Percentiles rank a stretch among this genome's conserved stretches.
Conservation (phyloP, 2,888 invertebrate species). For the Nemoura dubitans region DNA sequence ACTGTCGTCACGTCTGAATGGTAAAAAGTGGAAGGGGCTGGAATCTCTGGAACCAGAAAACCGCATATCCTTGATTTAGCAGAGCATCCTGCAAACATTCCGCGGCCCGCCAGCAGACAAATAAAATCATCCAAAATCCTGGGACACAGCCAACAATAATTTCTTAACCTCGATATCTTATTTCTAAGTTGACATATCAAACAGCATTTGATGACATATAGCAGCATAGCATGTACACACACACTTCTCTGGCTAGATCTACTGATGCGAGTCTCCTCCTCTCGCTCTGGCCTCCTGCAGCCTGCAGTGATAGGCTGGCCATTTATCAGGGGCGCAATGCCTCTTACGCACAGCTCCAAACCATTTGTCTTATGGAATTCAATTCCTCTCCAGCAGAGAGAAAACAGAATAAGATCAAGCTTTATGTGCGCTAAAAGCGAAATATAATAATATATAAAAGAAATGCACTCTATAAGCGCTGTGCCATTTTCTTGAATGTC, state of each 20-base stretch:
- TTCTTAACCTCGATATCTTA: conserved; percentile 37
- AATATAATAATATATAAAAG: conserved; percentile 33
- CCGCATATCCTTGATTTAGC: neutral
- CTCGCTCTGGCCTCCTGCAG: neutral
- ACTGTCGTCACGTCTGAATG: conserved; percentile 21
- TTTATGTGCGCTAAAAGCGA: neutral
- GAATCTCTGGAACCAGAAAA: conserved; percentile 29
- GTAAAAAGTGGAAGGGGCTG: conserved; percentile 33
- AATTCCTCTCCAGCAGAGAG: conserved; percentile 35
- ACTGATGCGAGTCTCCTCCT: neutral
- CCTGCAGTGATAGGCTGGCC: conserved; percentile 20
- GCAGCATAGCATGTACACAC: conserved; percentile 17
- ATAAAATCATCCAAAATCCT: conserved; percentile 32
- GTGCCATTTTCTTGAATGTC: neutral
- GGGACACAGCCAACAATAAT: conserved; percentile 40
- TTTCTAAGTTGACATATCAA: conserved; percentile 37
- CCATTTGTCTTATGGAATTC: conserved; percentile 38
- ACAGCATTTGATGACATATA: conserved; percentile 30
- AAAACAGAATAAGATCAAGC: conserved; percentile 37
- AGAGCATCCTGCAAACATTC: neutral
- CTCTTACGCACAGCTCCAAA: conserved; percentile 37
- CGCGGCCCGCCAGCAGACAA: conserved; percentile 24
- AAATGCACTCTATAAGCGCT: neutral
- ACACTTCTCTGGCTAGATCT: conserved; percentile 16
- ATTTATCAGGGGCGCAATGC: conserved; percentile 37